Base-by-base conservation (phyloP, 2,888 invertebrate species). In the Cantharis flavilabris region DNA sequence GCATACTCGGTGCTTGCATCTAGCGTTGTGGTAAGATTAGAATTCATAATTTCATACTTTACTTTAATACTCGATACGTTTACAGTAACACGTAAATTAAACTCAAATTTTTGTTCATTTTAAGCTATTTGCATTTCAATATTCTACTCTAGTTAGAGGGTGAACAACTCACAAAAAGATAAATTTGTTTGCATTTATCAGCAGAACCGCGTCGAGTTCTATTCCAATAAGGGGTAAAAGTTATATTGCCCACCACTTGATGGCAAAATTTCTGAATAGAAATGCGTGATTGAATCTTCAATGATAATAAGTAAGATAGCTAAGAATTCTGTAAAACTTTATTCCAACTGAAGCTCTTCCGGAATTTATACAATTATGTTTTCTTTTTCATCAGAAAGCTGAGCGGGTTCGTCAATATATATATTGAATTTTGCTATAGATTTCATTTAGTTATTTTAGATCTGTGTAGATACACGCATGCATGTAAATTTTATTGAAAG, bases 131-230 rank as follows among this genome's bases (percentile, higher is more conserved):
- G 80, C 80, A 80, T 80, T 80, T 80, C 79, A 80, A 80, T 80
- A 80, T 78, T 76, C 76, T 72, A 72, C 76, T 72, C 78, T 76
- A 73, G 77, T 79, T 77, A 75, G 74, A 76, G 72, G 76, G 73
- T 75, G 72, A 75, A 49, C 49, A 76, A 74, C 78, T 74, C 75
- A 62, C 75, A 75, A 75, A 75, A 79, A 80, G 80, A 80, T 80
- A 79, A 80, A 80, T 80, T 80, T 80, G 80, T 80, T 80, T 80
- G 80, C 80, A 80, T 80, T 80, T 80, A 79, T 80, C 79, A 80
- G 77, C 76, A 69, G 74, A 74, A 74, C 73, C 70, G 79, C 71
- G 71, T 76, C 65, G 75, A 65, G 33, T 75, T 76, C 75, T 77
- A 49, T 78, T 74, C 75, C 69, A 65, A 71, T 77, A 71, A 75